Conservation (phyloP, 2,888 invertebrate genomes). For the Cheilosia pagana region DNA sequence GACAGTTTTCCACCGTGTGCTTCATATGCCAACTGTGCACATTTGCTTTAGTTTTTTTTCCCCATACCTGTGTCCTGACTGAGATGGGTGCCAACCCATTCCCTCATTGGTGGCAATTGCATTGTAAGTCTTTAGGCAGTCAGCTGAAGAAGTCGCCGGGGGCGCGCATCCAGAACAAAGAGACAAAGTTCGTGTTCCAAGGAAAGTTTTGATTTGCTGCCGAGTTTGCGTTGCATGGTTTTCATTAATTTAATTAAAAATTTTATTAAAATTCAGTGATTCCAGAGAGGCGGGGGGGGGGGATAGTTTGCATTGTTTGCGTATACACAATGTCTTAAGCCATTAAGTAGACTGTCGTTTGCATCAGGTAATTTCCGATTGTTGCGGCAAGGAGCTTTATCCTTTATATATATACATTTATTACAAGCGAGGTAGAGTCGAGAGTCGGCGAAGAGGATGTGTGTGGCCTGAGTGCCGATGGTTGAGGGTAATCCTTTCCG, state of each 20-base stretch:
- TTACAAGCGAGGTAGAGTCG: constrained; percentile 4
- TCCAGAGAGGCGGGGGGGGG: neutral
- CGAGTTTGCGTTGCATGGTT: constrained; percentile 46
- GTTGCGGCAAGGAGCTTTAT: constrained; percentile 48
- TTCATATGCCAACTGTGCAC: constrained; percentile 50
- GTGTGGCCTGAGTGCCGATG: neutral
- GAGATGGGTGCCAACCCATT: neutral
- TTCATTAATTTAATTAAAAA: constrained; percentile 70
- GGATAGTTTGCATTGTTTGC: constrained; percentile 18
- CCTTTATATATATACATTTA: constrained; percentile 4
- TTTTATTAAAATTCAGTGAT: constrained; percentile 54
- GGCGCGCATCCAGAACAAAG: constrained; percentile 34
- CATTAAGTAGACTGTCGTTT: constrained; percentile 66
- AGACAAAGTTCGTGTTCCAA: constrained; percentile 52
- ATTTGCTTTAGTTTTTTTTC: constrained; percentile 48
- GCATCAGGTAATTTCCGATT: constrained; percentile 73
- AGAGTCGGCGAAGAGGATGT: too few relatives aligned
- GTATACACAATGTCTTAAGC: constrained; percentile 30
- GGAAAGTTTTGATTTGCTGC: constrained; percentile 65
- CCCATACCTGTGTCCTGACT: constrained; percentile 40
- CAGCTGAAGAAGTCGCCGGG: neutral
- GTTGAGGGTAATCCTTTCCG: constrained; percentile 50
- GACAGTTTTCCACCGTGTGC: constrained; percentile 56
- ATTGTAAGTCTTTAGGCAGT: constrained; percentile 40
- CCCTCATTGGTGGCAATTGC: constrained; percentile 49